A percentile compares a stretch with the other conserved stretches of the same genome.
These are phyloP conservation scores for Athripsodes cinereus DNA, from an alignment of 2,888 invertebrate genomes.

Conservation along the genomic window DNA sequence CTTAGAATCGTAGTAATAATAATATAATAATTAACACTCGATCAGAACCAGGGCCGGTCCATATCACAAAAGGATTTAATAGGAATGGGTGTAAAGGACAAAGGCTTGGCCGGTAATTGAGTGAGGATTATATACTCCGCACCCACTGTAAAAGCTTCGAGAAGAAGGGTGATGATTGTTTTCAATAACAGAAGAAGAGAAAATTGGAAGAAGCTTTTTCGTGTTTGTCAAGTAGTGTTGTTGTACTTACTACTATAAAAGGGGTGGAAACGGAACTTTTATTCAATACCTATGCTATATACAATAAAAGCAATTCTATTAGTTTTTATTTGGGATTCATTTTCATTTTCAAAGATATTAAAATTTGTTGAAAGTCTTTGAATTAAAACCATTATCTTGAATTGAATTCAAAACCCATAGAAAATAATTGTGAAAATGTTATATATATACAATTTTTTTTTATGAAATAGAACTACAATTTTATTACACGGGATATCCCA, in stretches of 20 bases:
- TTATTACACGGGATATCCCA: too few species aligned
- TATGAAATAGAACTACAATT: too few species aligned
- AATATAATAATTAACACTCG: slow-evolving; percentile 27
- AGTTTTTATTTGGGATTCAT: too few species aligned
- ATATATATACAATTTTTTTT: too few species aligned
- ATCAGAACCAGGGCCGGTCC: slow-evolving; percentile 24
- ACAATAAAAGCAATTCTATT: too few species aligned
- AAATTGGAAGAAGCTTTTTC: slow-evolving; percentile 28
- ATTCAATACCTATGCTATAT: too few species aligned
- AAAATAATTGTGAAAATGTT: too few species aligned
- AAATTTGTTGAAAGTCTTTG: too few species aligned
- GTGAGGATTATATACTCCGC: slow-evolving; percentile 22
- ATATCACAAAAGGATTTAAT: slow-evolving; percentile 20
- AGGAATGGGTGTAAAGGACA: slow-evolving; percentile 15
- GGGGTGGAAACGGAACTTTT: neutral
- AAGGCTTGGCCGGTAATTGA: slow-evolving; percentile 25
- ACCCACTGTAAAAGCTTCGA: neutral
- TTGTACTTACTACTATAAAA: neutral
- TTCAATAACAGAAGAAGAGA: slow-evolving; percentile 17
- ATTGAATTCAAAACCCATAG: too few species aligned
- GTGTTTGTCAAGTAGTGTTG: slow-evolving; percentile 16
- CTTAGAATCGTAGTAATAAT: slow-evolving; percentile 23
- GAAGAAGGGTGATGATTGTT: slow-evolving; percentile 16
- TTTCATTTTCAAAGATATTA: too few species aligned
- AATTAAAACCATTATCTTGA: too few species aligned